Conservation (phyloP, 2,113 vertebrate genomes). For the Bos taurus region ARS-UCD2.0 NC_037334.1:2619001-2619500, state of each 20-base stretch:
- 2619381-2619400: no score
- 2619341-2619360: no score
- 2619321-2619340: no score
- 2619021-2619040: not conserved
- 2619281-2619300: not conserved
- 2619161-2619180: not conserved
- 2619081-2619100: not conserved
- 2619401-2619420: no score
- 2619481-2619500: no score
- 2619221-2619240: not conserved
- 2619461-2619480: no score
- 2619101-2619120: not conserved
- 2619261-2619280: not conserved
- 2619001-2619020: not conserved
- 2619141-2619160: not conserved
- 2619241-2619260: not conserved
- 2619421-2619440: no score
- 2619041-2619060: not conserved
- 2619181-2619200: not conserved
- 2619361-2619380: no score
- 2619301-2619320: not conserved
- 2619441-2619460: no score
- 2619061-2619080: not conserved
- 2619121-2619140: not conserved
- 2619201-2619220: not conserved